Base-by-base conservation (phyloP, 2,113 vertebrate genomes). In the Castor canadensis region DNA sequence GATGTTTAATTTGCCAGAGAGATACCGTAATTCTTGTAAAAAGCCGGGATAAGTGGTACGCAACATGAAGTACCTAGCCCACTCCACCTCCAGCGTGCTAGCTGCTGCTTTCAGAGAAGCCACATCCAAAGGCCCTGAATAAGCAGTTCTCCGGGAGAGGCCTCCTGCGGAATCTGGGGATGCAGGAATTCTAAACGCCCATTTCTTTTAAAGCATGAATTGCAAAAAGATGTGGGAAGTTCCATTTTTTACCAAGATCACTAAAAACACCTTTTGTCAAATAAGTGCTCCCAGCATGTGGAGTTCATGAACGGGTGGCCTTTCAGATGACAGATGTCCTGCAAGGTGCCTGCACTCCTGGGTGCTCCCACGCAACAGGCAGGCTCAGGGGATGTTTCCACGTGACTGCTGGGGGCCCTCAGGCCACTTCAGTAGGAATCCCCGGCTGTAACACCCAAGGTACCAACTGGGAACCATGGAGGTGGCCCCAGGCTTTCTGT, bases 311-410 rank as follows among this genome's bases (percentile, higher is more conserved):
- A 11, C 71, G 22, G 1, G 56, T 1, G 54, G 24, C 58, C 62
- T 62, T 32, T 26, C 6, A 6, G 28, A 13, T 4, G 40, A 0
- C 1, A 9, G 24, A 1, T 6, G 15, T 6, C 69, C 87, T 35
- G 0, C 2, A 0, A 49, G 38, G 28, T 4, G 3, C 54, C 47
- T 24, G 22, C 10, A 1, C 5, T 8, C 30, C 40, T 1, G 49
- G 32, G 9, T 11, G 35, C 38, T 40, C 87, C 7, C 5, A 2
- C 0, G 1, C 76, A 19, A 28, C 12, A 2, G 12, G 35, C 19
- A 17, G n/a, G 2, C 72, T 49, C 12, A 1, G n/a, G 73, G 40
- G 20, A 1, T 2, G 4, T 1, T 38, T 1, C 35, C 38, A 13
- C 1, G 1, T 11, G 16, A 0, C 7, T 0, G 22, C 84, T n/a